Percentiles rank a stretch among this genome's conserved stretches.
phyloP scores from a whole-genome alignment of 2,113 vertebrate species.

The Nycticebus coucang region DNA sequence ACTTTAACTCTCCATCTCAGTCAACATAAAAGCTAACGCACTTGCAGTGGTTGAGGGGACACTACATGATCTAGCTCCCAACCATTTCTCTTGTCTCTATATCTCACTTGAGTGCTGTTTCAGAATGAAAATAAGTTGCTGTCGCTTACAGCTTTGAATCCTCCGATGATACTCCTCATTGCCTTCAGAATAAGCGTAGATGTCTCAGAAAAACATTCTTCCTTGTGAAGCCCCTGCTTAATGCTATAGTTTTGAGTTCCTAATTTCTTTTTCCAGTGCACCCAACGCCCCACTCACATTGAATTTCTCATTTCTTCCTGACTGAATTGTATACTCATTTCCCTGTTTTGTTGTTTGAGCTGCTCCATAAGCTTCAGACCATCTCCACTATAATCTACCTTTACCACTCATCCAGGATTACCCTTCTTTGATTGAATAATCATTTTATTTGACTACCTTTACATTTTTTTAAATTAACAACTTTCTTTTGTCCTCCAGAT shows the following conservation, averaged over 20 bases:
- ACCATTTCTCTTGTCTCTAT: background rate
- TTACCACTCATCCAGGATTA: background rate
- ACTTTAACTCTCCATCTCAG: background rate
- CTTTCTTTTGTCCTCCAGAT: background rate
- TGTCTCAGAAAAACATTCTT: background rate
- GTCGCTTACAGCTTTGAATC: background rate
- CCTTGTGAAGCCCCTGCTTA: background rate
- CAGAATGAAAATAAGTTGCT: background rate
- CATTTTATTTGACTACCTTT: slow-evolving; percentile 20
- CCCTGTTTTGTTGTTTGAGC: background rate
- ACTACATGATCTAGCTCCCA: background rate
- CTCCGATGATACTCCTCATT: background rate
- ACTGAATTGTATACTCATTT: background rate
- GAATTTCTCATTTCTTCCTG: background rate
- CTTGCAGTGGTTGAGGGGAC: background rate
- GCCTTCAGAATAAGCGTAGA: background rate
- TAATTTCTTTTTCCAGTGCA: background rate
- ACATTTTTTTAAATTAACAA: background rate
- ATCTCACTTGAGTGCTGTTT: background rate
- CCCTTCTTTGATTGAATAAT: background rate
- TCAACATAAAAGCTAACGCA: background rate
- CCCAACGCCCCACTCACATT: background rate
- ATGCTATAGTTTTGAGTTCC: background rate
- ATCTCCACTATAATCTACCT: background rate
- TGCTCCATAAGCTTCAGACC: background rate